Percentiles rank a stretch among this genome's conserved stretches.
Conservation (phyloP, 2,888 invertebrate species). For the Ecliptopera silaceata region DNA sequence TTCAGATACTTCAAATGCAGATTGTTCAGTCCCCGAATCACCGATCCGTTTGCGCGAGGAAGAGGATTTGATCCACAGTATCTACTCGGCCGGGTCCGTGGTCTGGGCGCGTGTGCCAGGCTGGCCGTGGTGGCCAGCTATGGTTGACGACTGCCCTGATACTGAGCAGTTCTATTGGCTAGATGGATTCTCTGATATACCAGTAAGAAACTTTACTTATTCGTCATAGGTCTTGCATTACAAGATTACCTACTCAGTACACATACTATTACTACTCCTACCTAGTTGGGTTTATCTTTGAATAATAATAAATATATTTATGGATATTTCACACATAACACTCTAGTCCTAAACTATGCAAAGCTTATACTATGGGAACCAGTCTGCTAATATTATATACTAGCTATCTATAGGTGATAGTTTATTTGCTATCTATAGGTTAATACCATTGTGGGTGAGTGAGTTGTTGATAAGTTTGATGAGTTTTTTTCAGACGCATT, state of each 20-base stretch:
- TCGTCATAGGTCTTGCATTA: too few species aligned
- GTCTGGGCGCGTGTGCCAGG: constrained; percentile 85
- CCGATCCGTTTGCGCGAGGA: constrained; percentile 68
- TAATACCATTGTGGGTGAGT: too few species aligned
- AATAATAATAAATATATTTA: too few species aligned
- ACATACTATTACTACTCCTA: too few species aligned
- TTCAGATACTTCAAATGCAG: constrained; percentile 70
- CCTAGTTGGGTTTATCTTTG: too few species aligned
- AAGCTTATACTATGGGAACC: too few species aligned
- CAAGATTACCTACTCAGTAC: too few species aligned
- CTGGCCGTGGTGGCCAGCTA: constrained; percentile 89
- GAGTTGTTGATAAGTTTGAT: not conserved
- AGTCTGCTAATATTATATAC: too few species aligned
- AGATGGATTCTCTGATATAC: constrained; percentile 78
- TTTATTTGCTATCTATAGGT: too few species aligned
- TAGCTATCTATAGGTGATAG: too few species aligned
- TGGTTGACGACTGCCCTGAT: constrained; percentile 87
- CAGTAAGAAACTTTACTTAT: constrained; percentile 56
- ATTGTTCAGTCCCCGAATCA: constrained; percentile 79
- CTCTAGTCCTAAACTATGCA: too few species aligned
- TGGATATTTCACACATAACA: too few species aligned
- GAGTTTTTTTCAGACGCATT: constrained; percentile 74
- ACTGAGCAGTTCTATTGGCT: constrained; percentile 84
- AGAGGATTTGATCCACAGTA: constrained; percentile 81
- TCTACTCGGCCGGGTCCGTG: constrained; percentile 85